Evolutionary conservation across 2,888 invertebrate genomes (phyloP).

Genomic region (Conomelus anceps): DNA sequence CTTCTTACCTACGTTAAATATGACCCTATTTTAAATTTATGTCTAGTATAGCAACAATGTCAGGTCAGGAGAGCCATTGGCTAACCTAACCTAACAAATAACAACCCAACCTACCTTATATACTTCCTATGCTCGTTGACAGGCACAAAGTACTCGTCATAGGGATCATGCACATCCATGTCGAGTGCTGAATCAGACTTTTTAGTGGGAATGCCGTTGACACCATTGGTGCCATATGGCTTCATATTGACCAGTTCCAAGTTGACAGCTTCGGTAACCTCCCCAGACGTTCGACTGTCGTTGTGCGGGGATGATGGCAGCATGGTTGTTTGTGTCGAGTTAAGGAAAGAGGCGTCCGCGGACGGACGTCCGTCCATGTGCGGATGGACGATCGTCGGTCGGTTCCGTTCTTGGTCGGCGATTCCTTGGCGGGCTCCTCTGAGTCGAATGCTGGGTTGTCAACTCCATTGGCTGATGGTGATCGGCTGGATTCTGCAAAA

Average conservation of each 20-base stretch:
- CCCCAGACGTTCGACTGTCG: not conserved
- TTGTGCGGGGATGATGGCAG: not conserved
- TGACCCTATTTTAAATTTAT: not conserved
- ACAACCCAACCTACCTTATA: conserved; percentile 62
- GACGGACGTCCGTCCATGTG: conserved; percentile 14
- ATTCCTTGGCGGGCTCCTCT: conserved; percentile 25
- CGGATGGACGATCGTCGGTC: conserved; percentile 8
- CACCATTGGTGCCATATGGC: conserved; percentile 46
- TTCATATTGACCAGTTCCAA: conserved; percentile 71
- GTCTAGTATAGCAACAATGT: too few species aligned
- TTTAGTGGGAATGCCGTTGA: conserved; percentile 48
- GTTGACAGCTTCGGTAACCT: conserved; percentile 62
- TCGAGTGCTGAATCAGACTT: conserved; percentile 51
- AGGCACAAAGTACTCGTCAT: conserved; percentile 78
- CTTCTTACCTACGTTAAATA: not conserved
- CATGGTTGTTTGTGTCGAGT: not conserved
- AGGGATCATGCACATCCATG: conserved; percentile 60
- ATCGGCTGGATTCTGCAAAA: not conserved
- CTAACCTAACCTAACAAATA: not conserved
- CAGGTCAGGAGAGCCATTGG: too few species aligned
- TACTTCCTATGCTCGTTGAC: conserved; percentile 79
- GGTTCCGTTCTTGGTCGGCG: not conserved
- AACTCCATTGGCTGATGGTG: conserved; percentile 25
- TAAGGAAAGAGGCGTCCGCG: not conserved
- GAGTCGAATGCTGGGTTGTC: conserved; percentile 35